Conservation (phyloP, 2,797 vertebrate species). For the Chelonia mydas region DNA sequence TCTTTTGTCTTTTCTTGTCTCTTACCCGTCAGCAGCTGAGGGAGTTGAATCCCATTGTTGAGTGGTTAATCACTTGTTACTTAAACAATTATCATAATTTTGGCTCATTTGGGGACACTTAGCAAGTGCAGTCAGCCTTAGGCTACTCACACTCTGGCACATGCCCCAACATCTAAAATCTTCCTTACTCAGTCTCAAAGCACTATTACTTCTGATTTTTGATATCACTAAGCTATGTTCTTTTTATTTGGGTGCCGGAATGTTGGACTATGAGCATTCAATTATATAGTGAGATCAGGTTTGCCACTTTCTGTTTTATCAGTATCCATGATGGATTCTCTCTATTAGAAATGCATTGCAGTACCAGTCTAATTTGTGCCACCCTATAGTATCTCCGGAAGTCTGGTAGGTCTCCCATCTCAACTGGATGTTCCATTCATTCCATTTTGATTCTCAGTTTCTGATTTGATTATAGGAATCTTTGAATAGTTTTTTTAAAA, state of each 20-base stretch:
- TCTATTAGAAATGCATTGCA: background rate
- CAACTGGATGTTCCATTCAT: background rate
- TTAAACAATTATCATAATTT: background rate
- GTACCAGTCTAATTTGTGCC: background rate
- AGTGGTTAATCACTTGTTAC: background rate
- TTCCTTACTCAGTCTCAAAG: background rate
- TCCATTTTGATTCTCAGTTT: background rate
- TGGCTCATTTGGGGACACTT: background rate
- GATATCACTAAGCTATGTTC: background rate
- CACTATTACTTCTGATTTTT: background rate
- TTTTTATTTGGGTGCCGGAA: background rate
- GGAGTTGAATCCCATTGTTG: background rate
- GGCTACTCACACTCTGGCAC: background rate
- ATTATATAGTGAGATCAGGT: background rate
- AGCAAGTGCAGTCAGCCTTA: background rate
- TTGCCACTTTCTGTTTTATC: background rate
- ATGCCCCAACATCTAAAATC: background rate
- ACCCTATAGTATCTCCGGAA: background rate
- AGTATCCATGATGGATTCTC: background rate
- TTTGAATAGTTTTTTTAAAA: background rate
- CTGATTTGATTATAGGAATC: background rate
- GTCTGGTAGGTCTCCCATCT: background rate
- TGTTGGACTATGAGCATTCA: background rate
- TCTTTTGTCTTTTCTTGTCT: background rate
- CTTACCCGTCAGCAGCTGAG: background rate